These are phyloP conservation scores for Silurus glanis DNA, from an alignment of 2,113 vertebrate genomes.

Conservation along the genomic window DNA sequence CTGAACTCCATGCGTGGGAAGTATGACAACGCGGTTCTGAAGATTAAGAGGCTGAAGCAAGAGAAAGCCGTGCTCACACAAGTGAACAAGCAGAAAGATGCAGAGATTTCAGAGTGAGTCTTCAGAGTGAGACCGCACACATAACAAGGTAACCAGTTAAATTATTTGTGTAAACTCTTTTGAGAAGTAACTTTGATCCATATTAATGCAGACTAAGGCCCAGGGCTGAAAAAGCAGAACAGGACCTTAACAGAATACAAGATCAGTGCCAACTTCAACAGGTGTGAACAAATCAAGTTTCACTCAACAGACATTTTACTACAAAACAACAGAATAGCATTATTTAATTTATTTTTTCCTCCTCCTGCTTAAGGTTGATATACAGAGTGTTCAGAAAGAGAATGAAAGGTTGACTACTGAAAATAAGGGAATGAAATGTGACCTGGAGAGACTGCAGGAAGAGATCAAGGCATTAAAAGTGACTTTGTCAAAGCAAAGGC, in stretches of 20 bases:
- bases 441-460: constrained; percentile 48
- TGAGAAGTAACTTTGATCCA: background rate
- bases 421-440: constrained; percentile 40
- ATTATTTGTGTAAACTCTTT: background rate
- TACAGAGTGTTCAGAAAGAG: constrained; percentile 66
- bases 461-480: constrained; percentile 56
- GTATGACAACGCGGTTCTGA: constrained; percentile 61
- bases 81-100: constrained; percentile 48
- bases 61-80: constrained; percentile 55
- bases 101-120: constrained; percentile 62
- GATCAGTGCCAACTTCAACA: constrained; percentile 66
- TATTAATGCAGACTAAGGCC: constrained; percentile 57
- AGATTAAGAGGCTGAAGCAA: constrained; percentile 62
- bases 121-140: background rate
- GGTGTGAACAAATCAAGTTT: constrained; percentile 53
- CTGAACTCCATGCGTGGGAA: constrained; percentile 47
- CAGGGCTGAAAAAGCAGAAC: constrained; percentile 56
- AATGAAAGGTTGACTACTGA: constrained; percentile 60
- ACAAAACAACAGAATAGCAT: background rate
- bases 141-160: background rate
- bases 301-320: background rate
- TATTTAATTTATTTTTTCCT: background rate
- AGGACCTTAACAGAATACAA: constrained; percentile 56
- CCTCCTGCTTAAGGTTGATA: constrained; percentile 63
- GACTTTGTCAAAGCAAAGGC: constrained; percentile 50